Conservation (phyloP, 2,888 invertebrate species). For the Chrysomela aeneicollis region DNA sequence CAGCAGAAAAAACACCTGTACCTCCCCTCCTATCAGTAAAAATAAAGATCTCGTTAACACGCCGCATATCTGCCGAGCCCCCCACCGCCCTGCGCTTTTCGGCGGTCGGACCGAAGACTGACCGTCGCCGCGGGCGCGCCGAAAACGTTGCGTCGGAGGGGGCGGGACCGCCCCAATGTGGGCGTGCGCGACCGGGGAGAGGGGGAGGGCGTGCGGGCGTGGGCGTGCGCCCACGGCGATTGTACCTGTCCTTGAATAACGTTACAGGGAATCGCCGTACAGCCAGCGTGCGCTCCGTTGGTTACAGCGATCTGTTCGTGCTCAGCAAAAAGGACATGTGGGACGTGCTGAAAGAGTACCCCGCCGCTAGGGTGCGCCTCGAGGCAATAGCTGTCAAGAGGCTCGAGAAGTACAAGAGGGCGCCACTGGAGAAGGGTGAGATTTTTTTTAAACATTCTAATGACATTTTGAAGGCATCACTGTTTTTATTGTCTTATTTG, state of each 20-base stretch:
- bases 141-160: not conserved
- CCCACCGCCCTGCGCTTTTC: not conserved
- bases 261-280: conserved; percentile 92
- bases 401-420: conserved; percentile 96
- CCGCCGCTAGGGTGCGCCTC: conserved; percentile 90
- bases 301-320: conserved; percentile 98
- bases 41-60: not conserved
- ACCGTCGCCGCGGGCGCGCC: not conserved
- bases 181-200: not conserved
- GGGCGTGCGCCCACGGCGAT: conserved; percentile 1
- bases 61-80: not conserved
- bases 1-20: too few species aligned
- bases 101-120: not conserved
- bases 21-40: too few species aligned
- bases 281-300: conserved; percentile 96
- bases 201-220: not conserved
- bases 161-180: not conserved
- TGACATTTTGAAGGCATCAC: too few species aligned
- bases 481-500: too few species aligned
- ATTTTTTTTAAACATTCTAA: conserved; percentile 8
- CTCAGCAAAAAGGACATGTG: conserved; percentile 99
- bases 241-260: conserved; percentile 28
- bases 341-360: conserved; percentile 97
- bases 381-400: conserved; percentile 98
- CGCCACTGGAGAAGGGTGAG: conserved; percentile 90